Percentiles rank a stretch among this genome's conserved stretches.
phyloP scores from a whole-genome alignment of 37 sponge, comb jelly and placozoan genomes.

The Eunapius fragilis region DNA sequence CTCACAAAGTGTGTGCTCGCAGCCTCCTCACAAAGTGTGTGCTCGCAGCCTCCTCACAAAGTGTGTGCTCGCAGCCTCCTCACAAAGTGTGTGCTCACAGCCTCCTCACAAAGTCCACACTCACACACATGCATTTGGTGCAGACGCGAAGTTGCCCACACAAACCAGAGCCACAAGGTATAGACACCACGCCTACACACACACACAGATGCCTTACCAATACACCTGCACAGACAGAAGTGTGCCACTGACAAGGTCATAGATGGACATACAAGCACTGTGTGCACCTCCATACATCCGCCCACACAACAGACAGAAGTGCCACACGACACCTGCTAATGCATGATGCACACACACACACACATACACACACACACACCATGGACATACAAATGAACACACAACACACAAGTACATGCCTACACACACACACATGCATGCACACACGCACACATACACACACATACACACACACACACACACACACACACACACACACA shows the following conservation, averaged over 20 bases:
- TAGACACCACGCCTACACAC: background rate
- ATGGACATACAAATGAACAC: background rate
- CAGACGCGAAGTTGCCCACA: background rate
- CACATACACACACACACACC: no score
- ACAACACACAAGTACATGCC: background rate
- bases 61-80: background rate
- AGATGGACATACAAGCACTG: no score
- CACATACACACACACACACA: background rate
- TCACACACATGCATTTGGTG: background rate
- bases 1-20: background rate
- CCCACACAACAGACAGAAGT: no score
- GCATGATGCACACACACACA: no score
- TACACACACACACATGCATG: background rate
- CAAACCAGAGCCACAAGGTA: background rate
- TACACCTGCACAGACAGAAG: background rate
- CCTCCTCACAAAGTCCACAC: no score
- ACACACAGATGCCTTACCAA: background rate
- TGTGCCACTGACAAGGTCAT: no score
- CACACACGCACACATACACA: conserved; percentile 7
- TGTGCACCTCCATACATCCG: no score
- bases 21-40: no score
- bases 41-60: no score
- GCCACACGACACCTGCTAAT: no score
- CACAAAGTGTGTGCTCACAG: no score
- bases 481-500: conserved; percentile 6